These are phyloP conservation scores for Pterois miles DNA, from an alignment of 2,797 vertebrate genomes.

Conservation along the genomic window DNA sequence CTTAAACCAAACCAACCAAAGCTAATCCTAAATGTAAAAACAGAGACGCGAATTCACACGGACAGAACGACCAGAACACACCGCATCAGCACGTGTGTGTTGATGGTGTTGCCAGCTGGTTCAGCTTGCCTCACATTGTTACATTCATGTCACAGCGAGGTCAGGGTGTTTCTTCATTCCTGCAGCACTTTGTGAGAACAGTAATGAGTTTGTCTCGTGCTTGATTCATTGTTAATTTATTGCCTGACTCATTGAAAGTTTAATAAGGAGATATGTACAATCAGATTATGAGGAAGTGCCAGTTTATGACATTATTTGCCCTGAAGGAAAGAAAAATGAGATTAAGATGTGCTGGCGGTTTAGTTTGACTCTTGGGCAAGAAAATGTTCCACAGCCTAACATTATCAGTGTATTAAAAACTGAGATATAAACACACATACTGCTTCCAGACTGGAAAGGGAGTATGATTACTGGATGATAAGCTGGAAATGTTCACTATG, in stretches of 20 bases:
- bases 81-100: not conserved
- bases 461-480: constrained; percentile 18
- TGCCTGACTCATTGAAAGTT: not conserved
- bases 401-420: constrained; percentile 21
- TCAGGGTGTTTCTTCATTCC: constrained; percentile 9
- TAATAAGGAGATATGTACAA: not conserved
- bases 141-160: not conserved
- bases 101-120: not conserved
- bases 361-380: not conserved
- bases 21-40: not conserved
- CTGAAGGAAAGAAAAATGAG: no score
- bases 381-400: not conserved
- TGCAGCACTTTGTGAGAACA: not conserved
- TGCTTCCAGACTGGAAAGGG: constrained; percentile 10
- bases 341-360: not conserved
- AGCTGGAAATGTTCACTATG: constrained; percentile 22
- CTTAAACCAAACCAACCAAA: not conserved
- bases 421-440: constrained; percentile 4
- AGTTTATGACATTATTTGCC: not conserved
- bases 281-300: not conserved
- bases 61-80: constrained; percentile 9
- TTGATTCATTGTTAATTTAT: not conserved
- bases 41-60: not conserved
- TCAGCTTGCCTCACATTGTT: not conserved
- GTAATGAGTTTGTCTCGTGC: not conserved